Evolutionary conservation across 2,797 vertebrate species (phyloP).

Genomic region (Hephaestus fuliginosus): DNA sequence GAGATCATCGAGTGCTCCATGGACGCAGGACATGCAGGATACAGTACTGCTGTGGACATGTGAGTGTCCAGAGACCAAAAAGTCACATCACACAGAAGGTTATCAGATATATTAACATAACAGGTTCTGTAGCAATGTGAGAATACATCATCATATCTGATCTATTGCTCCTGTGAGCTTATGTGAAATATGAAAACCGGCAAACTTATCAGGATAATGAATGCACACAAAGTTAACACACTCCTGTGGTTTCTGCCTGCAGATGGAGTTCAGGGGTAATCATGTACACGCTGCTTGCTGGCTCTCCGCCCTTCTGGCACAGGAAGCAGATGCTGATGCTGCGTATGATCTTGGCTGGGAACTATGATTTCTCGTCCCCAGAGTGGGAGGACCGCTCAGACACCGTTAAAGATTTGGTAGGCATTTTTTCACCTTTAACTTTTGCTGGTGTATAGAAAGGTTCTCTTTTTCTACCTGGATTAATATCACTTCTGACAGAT

Average conservation of each 20-base stretch:
- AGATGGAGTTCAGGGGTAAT: conserved; percentile 98
- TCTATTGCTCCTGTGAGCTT: neutral
- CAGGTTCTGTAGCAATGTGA: neutral
- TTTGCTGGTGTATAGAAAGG: neutral
- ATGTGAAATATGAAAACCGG: neutral
- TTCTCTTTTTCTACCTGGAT: too few species aligned
- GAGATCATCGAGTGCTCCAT: conserved; percentile 98
- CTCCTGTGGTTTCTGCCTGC: conserved; percentile 37
- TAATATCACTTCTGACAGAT: neutral
- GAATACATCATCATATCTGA: neutral
- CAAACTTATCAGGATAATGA: neutral
- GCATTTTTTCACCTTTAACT: conserved; percentile 20
- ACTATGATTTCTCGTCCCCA: conserved; percentile 92
- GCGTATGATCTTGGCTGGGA: conserved; percentile 94
- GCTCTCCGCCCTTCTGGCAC: conserved; percentile 99
- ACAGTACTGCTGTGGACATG: conserved; percentile 94
- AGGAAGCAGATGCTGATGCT: conserved; percentile 99
- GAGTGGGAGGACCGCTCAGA: conserved; percentile 98
- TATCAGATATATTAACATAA: neutral
- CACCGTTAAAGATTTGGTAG: conserved; percentile 96
- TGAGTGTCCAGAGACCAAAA: conserved; percentile 79
- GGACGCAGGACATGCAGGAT: conserved; percentile 91
- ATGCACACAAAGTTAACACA: neutral
- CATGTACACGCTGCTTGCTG: conserved; percentile 97
- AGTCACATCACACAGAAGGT: neutral